Conservation (phyloP, 2,113 vertebrate genomes). For the Asarcornis scutulata region DNA sequence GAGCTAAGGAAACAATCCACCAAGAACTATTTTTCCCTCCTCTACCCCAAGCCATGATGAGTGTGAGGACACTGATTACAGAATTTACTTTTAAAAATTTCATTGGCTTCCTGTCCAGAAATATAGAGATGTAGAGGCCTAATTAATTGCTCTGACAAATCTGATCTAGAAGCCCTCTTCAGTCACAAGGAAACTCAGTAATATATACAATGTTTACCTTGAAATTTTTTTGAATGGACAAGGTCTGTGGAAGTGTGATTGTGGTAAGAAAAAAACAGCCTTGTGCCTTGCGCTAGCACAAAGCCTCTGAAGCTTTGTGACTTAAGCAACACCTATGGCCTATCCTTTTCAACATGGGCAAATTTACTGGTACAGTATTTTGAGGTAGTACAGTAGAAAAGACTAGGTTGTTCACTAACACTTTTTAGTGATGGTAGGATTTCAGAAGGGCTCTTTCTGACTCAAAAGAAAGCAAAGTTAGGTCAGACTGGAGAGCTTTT, state of each 20-base stretch:
- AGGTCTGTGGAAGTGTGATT: background rate
- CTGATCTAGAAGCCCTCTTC: background rate
- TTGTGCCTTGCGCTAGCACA: background rate
- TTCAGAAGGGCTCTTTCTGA: background rate
- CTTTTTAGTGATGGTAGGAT: fast-evolving
- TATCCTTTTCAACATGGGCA: background rate
- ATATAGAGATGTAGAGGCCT: background rate
- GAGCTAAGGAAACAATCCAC: background rate
- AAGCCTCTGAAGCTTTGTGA: background rate
- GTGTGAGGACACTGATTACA: background rate
- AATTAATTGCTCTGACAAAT: background rate
- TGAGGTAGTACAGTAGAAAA: background rate
- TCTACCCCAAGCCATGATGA: background rate
- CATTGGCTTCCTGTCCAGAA: background rate
- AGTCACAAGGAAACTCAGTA: background rate
- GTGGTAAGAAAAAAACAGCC: background rate
- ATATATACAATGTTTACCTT: background rate
- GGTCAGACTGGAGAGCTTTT: background rate
- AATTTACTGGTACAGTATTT: background rate
- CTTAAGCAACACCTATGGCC: background rate
- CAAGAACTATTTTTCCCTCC: background rate
- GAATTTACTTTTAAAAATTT: background rate
- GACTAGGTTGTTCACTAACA: fast-evolving
- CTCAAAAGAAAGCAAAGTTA: background rate
- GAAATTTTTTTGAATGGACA: background rate